Evolutionary conservation across 2,888 invertebrate species (phyloP).

Genomic region (Cenopis cana): DNA sequence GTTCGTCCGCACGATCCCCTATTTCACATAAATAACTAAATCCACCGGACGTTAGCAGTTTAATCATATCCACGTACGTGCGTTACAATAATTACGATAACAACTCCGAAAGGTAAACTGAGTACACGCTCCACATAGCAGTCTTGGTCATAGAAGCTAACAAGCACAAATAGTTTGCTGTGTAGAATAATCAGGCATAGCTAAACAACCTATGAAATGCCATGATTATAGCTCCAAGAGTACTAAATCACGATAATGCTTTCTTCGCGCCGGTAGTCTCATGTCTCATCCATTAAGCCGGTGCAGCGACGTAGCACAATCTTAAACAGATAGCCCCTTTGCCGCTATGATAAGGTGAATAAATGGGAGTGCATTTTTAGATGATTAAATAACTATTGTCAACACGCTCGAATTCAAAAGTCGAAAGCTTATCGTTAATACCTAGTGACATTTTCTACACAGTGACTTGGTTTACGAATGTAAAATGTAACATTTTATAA

Average conservation of each 20-base stretch:
- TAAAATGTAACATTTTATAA: too few species aligned
- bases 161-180: constrained; percentile 12
- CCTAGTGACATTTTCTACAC: not conserved
- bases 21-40: constrained; percentile 61
- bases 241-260: constrained; percentile 34
- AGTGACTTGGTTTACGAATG: not conserved
- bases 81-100: constrained; percentile 33
- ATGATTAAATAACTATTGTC: constrained; percentile 36
- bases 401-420: constrained; percentile 6
- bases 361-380: constrained; percentile 43
- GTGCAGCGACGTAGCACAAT: constrained; percentile 36
- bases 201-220: constrained; percentile 21
- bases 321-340: constrained; percentile 52
- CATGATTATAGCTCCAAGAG: constrained; percentile 22
- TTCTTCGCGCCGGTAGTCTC: constrained; percentile 16
- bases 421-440: not conserved
- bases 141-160: constrained; percentile 22
- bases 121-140: constrained; percentile 24
- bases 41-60: constrained; percentile 64
- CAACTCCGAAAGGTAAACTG: constrained; percentile 28
- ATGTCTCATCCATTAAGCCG: constrained; percentile 30
- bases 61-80: constrained; percentile 45
- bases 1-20: constrained; percentile 58
- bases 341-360: constrained; percentile 54
- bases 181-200: constrained; percentile 14